Evolutionary conservation across 2,888 invertebrate species (phyloP).

Genomic region (Microdon myrmicae): DNA sequence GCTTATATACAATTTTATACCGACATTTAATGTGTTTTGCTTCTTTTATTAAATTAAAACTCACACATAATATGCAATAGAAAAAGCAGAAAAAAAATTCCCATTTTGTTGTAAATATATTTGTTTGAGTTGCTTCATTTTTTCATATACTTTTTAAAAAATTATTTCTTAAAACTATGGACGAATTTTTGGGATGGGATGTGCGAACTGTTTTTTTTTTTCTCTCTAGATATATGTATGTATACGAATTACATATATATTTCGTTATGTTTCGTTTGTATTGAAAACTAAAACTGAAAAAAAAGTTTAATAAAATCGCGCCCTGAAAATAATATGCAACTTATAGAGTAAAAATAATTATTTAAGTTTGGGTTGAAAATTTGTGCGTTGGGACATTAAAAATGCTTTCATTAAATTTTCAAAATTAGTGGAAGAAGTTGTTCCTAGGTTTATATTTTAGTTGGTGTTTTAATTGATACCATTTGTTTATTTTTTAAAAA

Average conservation of each 20-base stretch:
- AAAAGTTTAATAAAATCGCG: not conserved
- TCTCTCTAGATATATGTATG: slow-evolving; percentile 36
- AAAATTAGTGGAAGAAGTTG: too few species aligned
- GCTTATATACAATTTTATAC: slow-evolving; percentile 43
- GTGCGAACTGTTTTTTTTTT: slow-evolving; percentile 62
- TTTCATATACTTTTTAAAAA: slow-evolving; percentile 21
- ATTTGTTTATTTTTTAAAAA: too few species aligned
- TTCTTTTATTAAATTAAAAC: slow-evolving; percentile 49
- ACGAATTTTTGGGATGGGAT: slow-evolving; percentile 68
- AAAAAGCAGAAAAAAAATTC: slow-evolving; percentile 53
- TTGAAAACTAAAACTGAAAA: slow-evolving; percentile 6
- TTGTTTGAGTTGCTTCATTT: slow-evolving; percentile 37
- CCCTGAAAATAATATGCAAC: slow-evolving; percentile 21
- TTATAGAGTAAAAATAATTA: slow-evolving; percentile 1
- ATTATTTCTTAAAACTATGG: slow-evolving; percentile 65
- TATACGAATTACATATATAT: slow-evolving; percentile 36
- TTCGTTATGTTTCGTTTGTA: slow-evolving; percentile 24
- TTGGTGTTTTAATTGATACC: too few species aligned
- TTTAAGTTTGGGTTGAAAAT: slow-evolving; percentile 33
- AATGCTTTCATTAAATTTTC: too few species aligned
- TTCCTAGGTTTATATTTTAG: too few species aligned
- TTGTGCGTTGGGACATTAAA: slow-evolving; percentile 45
- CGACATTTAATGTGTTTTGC: slow-evolving; percentile 38
- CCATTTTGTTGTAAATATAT: slow-evolving; percentile 52
- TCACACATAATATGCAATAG: slow-evolving; percentile 48